Base-by-base conservation (phyloP, 2,888 invertebrate species). In the Cryptocephalus primarius region DNA sequence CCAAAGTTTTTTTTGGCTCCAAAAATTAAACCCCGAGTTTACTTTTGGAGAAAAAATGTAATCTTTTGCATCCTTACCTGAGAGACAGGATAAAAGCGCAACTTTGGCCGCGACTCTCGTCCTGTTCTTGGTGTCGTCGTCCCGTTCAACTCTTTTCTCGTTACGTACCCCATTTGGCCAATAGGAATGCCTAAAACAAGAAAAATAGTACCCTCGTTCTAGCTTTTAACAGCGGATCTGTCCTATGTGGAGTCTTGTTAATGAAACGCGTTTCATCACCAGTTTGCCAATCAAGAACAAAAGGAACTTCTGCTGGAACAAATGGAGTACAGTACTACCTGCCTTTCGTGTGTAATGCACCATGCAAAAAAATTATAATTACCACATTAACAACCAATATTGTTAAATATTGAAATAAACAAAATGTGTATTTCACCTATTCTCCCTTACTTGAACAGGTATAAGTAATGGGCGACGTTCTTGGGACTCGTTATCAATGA, bases 91-190 rank as follows among this genome's bases (percentile, higher is more conserved):
- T 9, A 93, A 71, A 55, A 94, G 75, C 34, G 90, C 86, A 1
- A 87, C 82, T 72, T 91, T 91, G 41, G 92, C 90, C 9, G 88
- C 85, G 0, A 93, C 82, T 52, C 89, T 74, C 1, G 91, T 89
- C 57, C 91, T 75, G 62, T 85, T 82, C 65, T 83, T 64, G 9
- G 62, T 62, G 41, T 62, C 62, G 12, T 60, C 60, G 51, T 66
- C 66, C 43, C 70, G 56, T 12, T 66, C 64, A 4, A 59, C 50
- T 47, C 62, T 65, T 42, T 57, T 64, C 39, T 70, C 70, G 47
- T 62, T 68, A 52, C 65, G 64, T 32, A 67, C 65, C 2, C 78
- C 79, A 53, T 79, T 75, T 9, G 79, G 79, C 79, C 79, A 79
- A 57, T 77, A 74, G 13, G 76, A 76, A 56, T 78, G 75, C 56